These are phyloP conservation scores for Yponomeuta cagnagella DNA, from an alignment of 2,888 invertebrate genomes.

Conservation along the genomic window DNA sequence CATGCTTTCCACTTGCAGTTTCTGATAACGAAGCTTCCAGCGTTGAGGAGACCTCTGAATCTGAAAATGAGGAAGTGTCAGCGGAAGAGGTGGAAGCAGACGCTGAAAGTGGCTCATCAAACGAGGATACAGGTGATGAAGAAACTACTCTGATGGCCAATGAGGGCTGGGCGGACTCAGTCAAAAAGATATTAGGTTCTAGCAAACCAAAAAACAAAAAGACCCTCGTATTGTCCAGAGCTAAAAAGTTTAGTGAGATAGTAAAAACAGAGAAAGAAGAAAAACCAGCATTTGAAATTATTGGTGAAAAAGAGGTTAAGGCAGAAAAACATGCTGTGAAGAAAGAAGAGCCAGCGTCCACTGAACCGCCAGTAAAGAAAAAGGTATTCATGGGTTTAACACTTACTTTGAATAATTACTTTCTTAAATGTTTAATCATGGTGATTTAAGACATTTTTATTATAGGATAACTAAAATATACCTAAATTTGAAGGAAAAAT, in stretches of 20 bases:
- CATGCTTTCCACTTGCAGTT: conserved; percentile 27
- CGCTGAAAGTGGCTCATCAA: conserved; percentile 26
- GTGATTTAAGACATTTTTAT: no score
- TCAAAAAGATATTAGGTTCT: conserved; percentile 84
- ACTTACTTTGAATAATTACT: no score
- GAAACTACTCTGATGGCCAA: conserved; percentile 62
- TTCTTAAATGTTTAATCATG: not conserved
- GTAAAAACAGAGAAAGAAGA: conserved; percentile 59
- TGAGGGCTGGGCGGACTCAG: conserved; percentile 88
- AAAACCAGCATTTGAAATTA: conserved; percentile 80
- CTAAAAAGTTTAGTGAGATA: conserved; percentile 81
- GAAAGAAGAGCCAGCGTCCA: conserved; percentile 32
- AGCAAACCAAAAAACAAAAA: conserved; percentile 86
- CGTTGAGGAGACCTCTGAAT: conserved; percentile 38
- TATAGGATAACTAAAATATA: no score
- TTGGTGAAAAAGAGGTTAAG: conserved; percentile 67
- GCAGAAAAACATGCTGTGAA: conserved; percentile 58
- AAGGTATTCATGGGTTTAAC: conserved; percentile 34
- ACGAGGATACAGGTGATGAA: conserved; percentile 26
- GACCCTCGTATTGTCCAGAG: conserved; percentile 84
- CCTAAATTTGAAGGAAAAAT: no score
- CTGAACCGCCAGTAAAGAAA: conserved; percentile 53
- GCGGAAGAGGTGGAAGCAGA: conserved; percentile 21
- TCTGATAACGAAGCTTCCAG: conserved; percentile 49
- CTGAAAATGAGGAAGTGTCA: conserved; percentile 37